Conservation (phyloP, 2,113 vertebrate species). For the Podarcis cretensis region DNA sequence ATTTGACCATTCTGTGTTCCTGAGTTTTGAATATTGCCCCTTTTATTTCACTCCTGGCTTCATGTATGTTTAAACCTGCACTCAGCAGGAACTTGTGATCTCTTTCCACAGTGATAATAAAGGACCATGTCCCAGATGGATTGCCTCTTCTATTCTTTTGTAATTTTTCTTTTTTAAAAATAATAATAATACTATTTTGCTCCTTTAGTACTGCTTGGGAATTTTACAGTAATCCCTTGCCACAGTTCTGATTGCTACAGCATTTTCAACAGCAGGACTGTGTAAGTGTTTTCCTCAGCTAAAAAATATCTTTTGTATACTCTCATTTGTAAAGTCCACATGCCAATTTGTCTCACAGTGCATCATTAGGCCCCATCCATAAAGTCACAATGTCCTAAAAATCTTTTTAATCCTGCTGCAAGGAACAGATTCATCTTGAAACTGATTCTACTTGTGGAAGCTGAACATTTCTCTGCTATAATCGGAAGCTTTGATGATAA, state of each 20-base stretch:
- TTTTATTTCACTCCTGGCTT: not conserved
- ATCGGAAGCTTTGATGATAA: not conserved
- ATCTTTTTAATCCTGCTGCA: not conserved
- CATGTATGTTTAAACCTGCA: not conserved
- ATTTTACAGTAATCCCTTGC: not conserved
- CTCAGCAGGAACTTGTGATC: not conserved
- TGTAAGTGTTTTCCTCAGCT: not conserved
- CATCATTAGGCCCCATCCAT: not conserved
- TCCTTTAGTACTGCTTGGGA: not conserved
- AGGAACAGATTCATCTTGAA: not conserved
- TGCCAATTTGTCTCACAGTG: not conserved
- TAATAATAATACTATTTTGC: not conserved
- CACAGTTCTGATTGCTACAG: not conserved
- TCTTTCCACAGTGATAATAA: not conserved
- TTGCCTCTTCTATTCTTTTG: not conserved
- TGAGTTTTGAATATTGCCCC: not conserved
- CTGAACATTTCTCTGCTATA: not conserved
- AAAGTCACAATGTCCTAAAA: not conserved
- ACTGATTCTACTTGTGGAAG: not conserved
- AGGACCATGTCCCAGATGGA: not conserved
- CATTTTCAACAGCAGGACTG: not conserved
- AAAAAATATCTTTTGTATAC: not conserved
- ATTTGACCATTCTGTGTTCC: not conserved
- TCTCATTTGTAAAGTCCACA: not conserved
- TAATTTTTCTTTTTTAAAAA: not conserved